Conservation (phyloP, 1,140 invertebrate species). For the Colletes latitarsis region DNA sequence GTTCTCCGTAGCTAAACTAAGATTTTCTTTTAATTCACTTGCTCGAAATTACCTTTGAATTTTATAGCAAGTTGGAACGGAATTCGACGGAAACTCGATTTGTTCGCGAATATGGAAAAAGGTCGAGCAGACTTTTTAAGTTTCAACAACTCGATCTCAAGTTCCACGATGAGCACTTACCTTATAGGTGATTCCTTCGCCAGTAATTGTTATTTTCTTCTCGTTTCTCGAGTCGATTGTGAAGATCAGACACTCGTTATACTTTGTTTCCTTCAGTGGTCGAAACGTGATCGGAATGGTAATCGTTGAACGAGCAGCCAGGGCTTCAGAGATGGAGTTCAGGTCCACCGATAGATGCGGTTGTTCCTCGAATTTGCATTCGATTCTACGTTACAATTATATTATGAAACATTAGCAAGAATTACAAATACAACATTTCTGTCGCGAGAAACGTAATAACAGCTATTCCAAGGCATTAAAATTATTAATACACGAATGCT, state of each 20-base stretch:
- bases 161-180: constrained; percentile 34
- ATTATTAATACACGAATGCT: constrained; percentile 22
- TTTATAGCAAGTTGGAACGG: not conserved
- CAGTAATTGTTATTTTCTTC: constrained; percentile 70
- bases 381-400: constrained; percentile 65
- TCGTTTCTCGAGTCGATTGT: constrained; percentile 63
- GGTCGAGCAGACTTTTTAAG: not conserved
- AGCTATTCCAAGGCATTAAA: not conserved
- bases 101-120: not conserved
- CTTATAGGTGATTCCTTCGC: constrained; percentile 74
- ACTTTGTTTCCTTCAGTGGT: constrained; percentile 68
- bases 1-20: too few species aligned
- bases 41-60: too few species aligned
- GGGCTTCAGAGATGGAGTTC: constrained; percentile 48
- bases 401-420: not conserved
- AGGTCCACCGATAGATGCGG: constrained; percentile 68
- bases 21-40: too few species aligned
- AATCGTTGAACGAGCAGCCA: constrained; percentile 61
- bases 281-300: constrained; percentile 74
- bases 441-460: not conserved
- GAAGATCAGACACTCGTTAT: constrained; percentile 70
- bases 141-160: constrained; percentile 15
- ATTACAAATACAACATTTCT: too few species aligned
- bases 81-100: not conserved
- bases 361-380: constrained; percentile 68